Base-by-base conservation (phyloP, 2,797 vertebrate species). In the Gambelia wislizenii region DNA sequence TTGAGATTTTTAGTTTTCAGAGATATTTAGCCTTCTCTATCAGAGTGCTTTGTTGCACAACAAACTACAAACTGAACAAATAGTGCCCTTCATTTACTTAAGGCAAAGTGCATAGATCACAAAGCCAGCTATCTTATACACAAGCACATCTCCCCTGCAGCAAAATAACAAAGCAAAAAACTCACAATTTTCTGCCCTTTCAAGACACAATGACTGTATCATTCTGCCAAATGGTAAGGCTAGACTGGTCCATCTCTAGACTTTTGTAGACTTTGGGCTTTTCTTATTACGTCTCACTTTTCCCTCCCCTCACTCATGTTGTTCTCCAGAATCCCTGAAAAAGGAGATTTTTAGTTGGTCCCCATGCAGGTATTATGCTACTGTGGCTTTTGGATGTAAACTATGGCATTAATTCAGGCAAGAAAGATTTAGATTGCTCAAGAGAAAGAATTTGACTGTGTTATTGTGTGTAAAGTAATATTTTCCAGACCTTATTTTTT, bases 381-480 rank as follows among this genome's bases (percentile, higher is more conserved):
- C 20, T 59, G 52, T 59, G 54, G 52, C 6, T 59, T 64, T 67
- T 83, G 39, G 59, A 67, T 84, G 67, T 25, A 72, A 84, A 52
- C 20, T 39, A 20, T 36, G 25, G 18, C 30, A 84, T 52, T 84
- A 33, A 70, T 70, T 49, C 33, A 70, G 33, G 20, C 30, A 84
- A 74, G 54, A 59, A 59, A 82, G 36, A 61, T 81, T 74, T 56
- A 44, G 36, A 33, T 30, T 20, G 33, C 84, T 76, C 33, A 49
- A 18, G 47, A 10, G 72, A 47, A 76, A 67, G 72, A 42, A 22
- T 75, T 75, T 72, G 54, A 86, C 10, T 33, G 30, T n/a, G 49
- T 47, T 86, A 42, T 77, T 75, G 83, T 56, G n/a, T 84, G 67
- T 14, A 74, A 74, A 59, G 72, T 85, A 85, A 85, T 61, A 76